Conservation (phyloP, 2,113 vertebrate species). For the Callospermophilus lateralis region DNA sequence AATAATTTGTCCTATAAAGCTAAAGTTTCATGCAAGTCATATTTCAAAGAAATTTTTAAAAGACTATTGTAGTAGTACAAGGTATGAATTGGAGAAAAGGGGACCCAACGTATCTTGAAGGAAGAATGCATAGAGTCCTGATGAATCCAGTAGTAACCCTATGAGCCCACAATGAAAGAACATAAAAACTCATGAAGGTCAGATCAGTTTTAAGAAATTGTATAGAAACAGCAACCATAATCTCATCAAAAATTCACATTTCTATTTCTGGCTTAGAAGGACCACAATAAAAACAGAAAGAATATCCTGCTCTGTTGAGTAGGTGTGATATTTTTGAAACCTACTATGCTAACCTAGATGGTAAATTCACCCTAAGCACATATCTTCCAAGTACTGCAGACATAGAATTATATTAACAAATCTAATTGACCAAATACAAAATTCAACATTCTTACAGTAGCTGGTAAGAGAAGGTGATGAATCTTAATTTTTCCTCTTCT, state of each 20-base stretch:
- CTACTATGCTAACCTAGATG: neutral
- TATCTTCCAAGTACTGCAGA: neutral
- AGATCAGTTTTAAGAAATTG: constrained; percentile 18
- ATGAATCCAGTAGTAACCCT: neutral
- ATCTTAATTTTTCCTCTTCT: constrained; percentile 31
- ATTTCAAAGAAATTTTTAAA: neutral
- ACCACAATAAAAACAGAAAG: neutral
- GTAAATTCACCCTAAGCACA: constrained; percentile 44
- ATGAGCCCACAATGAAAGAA: neutral
- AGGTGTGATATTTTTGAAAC: neutral
- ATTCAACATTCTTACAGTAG: neutral
- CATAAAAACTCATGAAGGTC: neutral
- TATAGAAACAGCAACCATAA: neutral
- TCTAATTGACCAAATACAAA: neutral
- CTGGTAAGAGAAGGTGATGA: constrained; percentile 40
- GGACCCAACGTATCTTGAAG: neutral
- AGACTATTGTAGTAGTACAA: neutral
- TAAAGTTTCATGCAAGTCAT: neutral
- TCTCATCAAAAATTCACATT: neutral
- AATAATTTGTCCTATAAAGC: neutral
- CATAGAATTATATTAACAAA: constrained; percentile 50
- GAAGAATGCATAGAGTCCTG: neutral
- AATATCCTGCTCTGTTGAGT: neutral
- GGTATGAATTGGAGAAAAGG: neutral
- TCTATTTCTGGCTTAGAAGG: neutral